These are phyloP conservation scores for Cosmopolites sordidus DNA, from an alignment of 2,888 invertebrate species.

Conservation along the genomic window DNA sequence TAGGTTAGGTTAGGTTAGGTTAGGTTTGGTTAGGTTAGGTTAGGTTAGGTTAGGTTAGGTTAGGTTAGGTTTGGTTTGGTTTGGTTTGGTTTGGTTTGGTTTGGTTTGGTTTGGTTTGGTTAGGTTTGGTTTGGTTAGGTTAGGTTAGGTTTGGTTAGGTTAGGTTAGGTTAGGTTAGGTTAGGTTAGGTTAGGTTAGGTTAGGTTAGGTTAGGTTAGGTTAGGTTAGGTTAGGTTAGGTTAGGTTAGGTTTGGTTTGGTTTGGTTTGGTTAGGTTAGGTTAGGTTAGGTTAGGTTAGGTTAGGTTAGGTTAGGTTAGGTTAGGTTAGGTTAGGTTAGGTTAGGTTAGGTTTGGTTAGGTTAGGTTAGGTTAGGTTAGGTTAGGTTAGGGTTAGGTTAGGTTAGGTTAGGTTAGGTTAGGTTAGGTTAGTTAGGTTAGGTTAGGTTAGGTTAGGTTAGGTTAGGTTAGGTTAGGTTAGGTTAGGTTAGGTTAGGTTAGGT, in stretches of 20 bases:
- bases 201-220: background rate
- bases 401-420: no score
- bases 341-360: no score
- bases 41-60: background rate
- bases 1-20: background rate
- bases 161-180: no score
- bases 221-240: slow-evolving; percentile 6
- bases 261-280: slow-evolving; percentile 7
- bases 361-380: no score
- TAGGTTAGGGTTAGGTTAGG: no score
- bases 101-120: no score
- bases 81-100: background rate
- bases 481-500: slow-evolving; percentile 6
- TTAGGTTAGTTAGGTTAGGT: no score
- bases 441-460: background rate
- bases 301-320: no score
- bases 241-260: slow-evolving; percentile 7
- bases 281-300: slow-evolving; percentile 5
- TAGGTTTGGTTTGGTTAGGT: no score
- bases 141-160: no score
- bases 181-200: no score
- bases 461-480: slow-evolving; percentile 6
- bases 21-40: background rate
- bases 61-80: slow-evolving; percentile 2
- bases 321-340: no score